phyloP scores from a whole-genome alignment of 1,140 invertebrate genomes.

The Helicoverpa armigera region DNA sequence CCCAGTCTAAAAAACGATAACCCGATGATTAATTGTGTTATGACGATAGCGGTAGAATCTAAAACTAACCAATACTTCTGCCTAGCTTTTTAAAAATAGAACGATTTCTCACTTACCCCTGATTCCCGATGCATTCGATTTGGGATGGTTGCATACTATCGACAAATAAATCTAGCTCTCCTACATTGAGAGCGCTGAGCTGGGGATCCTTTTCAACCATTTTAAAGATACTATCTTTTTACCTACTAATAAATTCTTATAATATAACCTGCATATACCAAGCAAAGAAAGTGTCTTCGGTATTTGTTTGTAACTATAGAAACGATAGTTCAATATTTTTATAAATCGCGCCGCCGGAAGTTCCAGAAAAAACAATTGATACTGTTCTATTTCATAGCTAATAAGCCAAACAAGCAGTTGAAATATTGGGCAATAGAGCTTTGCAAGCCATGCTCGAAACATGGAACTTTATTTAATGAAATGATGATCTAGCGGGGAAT shows the following conservation, averaged over 20 bases:
- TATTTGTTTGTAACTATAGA: conserved; percentile 59
- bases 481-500: too few relatives aligned
- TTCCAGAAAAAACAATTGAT: not conserved
- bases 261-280: not conserved
- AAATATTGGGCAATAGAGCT: not conserved
- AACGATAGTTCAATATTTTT: conserved; percentile 57
- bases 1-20: too few relatives aligned
- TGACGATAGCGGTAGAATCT: too few relatives aligned
- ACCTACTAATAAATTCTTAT: not conserved
- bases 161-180: conserved; percentile 82
- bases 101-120: conserved; percentile 67
- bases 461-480: too few relatives aligned
- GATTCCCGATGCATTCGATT: conserved; percentile 78
- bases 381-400: not conserved
- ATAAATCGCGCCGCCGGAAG: conserved; percentile 51
- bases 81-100: too few relatives aligned
- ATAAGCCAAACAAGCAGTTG: not conserved
- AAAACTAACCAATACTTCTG: too few relatives aligned
- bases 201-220: conserved; percentile 78
- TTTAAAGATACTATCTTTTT: conserved; percentile 37
- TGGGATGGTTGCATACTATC: conserved; percentile 77
- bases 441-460: too few relatives aligned
- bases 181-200: conserved; percentile 75
- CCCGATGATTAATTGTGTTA: too few relatives aligned
- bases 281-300: not conserved